Conservation (phyloP, 2,888 invertebrate genomes). For the Sphaerophoria rueppellii region DNA sequence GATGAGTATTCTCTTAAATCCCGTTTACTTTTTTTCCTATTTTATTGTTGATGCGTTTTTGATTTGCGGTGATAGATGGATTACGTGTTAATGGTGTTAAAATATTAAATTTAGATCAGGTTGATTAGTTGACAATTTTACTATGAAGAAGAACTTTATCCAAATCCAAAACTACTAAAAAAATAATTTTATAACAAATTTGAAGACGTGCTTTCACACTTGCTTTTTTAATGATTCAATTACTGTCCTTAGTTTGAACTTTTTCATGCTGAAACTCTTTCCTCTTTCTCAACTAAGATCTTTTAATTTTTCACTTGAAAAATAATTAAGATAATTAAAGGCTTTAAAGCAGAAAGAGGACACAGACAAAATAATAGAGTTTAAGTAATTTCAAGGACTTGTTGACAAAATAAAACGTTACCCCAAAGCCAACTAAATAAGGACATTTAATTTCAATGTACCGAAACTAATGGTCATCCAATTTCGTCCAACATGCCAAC, state of each 20-base stretch:
- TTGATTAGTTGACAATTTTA: constrained; percentile 21
- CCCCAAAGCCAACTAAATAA: background rate
- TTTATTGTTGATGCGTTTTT: background rate
- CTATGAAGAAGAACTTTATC: constrained; percentile 37
- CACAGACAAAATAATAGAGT: background rate
- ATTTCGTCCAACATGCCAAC: background rate
- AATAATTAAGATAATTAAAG: too few species aligned
- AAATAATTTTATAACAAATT: background rate
- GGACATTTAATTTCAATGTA: constrained; percentile 1
- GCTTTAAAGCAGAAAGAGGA: background rate
- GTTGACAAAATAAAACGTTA: background rate
- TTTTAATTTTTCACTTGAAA: too few species aligned
- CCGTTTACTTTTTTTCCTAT: constrained; percentile 11
- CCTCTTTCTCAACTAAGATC: too few species aligned
- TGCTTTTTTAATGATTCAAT: too few species aligned
- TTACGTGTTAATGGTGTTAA: constrained; percentile 30
- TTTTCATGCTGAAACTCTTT: too few species aligned
- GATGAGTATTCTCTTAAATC: constrained; percentile 52
- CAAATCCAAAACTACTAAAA: background rate
- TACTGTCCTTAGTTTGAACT: too few species aligned
- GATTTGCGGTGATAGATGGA: constrained; percentile 20
- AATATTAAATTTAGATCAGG: constrained; percentile 20
- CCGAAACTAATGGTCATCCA: background rate
- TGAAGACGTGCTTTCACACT: too few species aligned
- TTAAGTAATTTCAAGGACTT: background rate